These are phyloP conservation scores for Actinemys pallida DNA, from an alignment of 2,113 vertebrate genomes.

Conservation along the genomic window DNA sequence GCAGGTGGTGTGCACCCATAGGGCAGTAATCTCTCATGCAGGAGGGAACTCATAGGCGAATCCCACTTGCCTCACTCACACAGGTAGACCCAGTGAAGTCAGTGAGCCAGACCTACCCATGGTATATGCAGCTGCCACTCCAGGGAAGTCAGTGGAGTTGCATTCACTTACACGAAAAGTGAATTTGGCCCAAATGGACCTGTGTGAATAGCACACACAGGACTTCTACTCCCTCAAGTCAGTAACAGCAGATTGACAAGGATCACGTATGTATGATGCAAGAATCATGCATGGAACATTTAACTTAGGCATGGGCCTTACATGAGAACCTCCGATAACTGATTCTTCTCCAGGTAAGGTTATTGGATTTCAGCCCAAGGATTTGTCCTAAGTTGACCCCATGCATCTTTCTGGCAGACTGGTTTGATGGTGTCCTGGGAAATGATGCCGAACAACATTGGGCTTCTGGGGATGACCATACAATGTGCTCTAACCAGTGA, in stretches of 20 bases:
- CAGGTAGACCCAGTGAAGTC: background rate
- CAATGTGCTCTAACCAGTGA: background rate
- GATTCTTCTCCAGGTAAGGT: background rate
- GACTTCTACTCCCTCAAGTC: accelerated
- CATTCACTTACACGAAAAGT: accelerated
- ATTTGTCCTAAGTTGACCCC: background rate
- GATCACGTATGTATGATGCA: background rate
- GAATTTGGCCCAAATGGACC: background rate
- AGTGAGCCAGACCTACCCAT: accelerated
- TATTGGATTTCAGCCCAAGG: background rate
- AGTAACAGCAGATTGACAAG: background rate
- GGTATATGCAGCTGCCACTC: background rate
- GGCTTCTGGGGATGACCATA: background rate
- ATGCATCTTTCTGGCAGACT: background rate
- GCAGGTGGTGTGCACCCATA: background rate
- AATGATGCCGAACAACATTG: accelerated
- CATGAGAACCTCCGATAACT: background rate
- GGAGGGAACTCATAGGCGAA: background rate
- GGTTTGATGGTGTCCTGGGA: background rate
- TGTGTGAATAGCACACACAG: background rate
- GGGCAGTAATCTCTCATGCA: accelerated
- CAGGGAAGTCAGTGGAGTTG: background rate
- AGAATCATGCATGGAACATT: background rate
- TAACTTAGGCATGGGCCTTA: accelerated
- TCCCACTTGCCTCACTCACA: background rate